Evolutionary conservation across 2,888 invertebrate genomes (phyloP), one percentile per base, ranked within the genome.

Genomic region (Drosophila siamana): DNA sequence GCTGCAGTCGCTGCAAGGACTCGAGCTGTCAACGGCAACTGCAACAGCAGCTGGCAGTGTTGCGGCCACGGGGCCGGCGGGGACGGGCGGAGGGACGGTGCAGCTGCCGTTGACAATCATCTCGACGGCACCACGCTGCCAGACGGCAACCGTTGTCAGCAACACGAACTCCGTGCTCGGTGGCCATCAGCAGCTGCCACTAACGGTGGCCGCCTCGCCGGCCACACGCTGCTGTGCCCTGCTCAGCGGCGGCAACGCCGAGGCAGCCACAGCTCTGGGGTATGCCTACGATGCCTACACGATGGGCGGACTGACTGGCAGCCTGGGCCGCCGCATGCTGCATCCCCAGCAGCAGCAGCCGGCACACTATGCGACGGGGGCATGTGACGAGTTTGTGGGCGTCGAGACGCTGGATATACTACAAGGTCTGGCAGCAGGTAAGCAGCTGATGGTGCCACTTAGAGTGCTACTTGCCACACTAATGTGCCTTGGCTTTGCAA

Each of bases 351-450:
- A 38, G 33, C 33, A 33, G 36, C 19, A 38, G 26, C 80, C 75
- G 11, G 68, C 72, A 13, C 86, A 86, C 36, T 88, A 75, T 41
- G 64, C 74, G 24, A 44, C 74, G 16, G 74, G 64, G 26, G 64
- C 65, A 8, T 84, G 85, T 33, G 74, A 80, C 24, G 92, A 92
- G 59, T 91, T 90, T 59, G 89, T 92, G 26, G 92, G 92, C 47
- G 91, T 92, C 7, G 91, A 91, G 69, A 90, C 91, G 26, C 86
- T 92, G 66, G 92, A 92, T 68, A 92, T 92, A 65, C 77, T 92
- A 33, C 92, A 92, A 67, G 92, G 92, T 59, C 90, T 92, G 69
- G 89, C 91, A 62, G 88, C 91, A 87, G 92, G 92, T 92, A 74
- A 86, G 83, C 38, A n/a, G 33, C 8, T 5, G 2, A 13, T n/a